Evolutionary conservation across 2,797 vertebrate species (phyloP), one percentile per base, ranked within the genome.

Genomic region (Tiaroga cobitis): DNA sequence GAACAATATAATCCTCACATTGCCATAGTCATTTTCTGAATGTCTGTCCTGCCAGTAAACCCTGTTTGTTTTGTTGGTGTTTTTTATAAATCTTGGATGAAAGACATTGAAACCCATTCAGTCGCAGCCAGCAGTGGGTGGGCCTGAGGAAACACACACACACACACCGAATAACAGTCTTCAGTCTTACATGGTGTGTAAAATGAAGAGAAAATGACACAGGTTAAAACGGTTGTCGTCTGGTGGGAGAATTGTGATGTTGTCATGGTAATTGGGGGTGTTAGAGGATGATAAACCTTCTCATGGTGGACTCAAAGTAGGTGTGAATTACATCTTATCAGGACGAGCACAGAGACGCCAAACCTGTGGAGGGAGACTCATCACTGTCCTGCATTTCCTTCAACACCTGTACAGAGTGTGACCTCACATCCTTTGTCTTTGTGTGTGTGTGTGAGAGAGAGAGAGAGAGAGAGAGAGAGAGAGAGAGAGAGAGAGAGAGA

Each of bases 381-480:
- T 82, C 69, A n/a, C 37, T 61, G 77, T 32, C 39, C 54, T 46
- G 80, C 39, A 3, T 73, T 82, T 82, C 72, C n/a, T 61, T 82
- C 19, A 61, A 73, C 81, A 82, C 19, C 37, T 59, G 34, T 56
- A 19, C 68, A 43, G 15, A 34, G 37, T 46, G 69, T 73, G 26
- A 63, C 54, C 51, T 82, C 81, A 73, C n/a, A 46, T 61, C 6
- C 82, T 91, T 88, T 88, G 90, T 90, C 83, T 93, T 89, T 91
- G 91, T 92, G 91, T 88, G 90, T 91, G 85, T 92, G 91, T 90
- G 92, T 92, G 91, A 72, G 61, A 51, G 70, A 91, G 91, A 92
- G 90, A 10, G 11, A 11, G 10, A 49, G 5, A 51, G 15, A 46
- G 13, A 49, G 15, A 5, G 54, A 93, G 90, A 87, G 90, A 10